Conservation (phyloP, 2,797 vertebrate species). For the Enteromius argenteus region DNA sequence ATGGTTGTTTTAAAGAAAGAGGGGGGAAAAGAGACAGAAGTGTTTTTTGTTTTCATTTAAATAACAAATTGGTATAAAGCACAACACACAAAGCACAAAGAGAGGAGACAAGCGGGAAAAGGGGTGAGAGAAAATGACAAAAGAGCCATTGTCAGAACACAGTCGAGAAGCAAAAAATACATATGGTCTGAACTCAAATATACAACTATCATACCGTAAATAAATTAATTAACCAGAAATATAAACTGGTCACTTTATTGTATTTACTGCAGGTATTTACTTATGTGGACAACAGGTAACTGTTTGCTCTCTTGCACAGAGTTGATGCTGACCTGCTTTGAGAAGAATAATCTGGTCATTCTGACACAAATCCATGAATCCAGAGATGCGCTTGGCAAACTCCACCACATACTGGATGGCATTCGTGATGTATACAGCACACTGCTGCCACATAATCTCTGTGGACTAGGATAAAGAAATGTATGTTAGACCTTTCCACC, state of each 20-base stretch:
- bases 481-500: not conserved
- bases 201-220: not conserved
- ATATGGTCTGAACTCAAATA: not conserved
- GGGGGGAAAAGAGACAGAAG: not conserved
- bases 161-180: constrained; percentile 15
- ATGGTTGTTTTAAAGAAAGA: constrained; percentile 39
- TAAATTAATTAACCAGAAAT: constrained; percentile 4
- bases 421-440: constrained; percentile 88
- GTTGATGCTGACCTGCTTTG: constrained; percentile 86
- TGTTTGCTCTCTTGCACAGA: not conserved
- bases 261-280: constrained; percentile 2
- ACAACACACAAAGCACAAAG: constrained; percentile 44
- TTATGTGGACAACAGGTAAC: not conserved
- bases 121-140: constrained; percentile 56
- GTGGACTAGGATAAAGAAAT: constrained; percentile 77
- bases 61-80: constrained; percentile 38
- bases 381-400: constrained; percentile 91
- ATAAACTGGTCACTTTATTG: not conserved
- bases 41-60: constrained; percentile 38
- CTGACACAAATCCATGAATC: constrained; percentile 95
- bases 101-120: constrained; percentile 8
- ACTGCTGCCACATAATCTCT: constrained; percentile 92
- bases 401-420: constrained; percentile 95
- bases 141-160: constrained; percentile 41
- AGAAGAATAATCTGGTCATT: constrained; percentile 95